Conservation (phyloP, 2,797 vertebrate genomes). For the Varecia variegata region DNA sequence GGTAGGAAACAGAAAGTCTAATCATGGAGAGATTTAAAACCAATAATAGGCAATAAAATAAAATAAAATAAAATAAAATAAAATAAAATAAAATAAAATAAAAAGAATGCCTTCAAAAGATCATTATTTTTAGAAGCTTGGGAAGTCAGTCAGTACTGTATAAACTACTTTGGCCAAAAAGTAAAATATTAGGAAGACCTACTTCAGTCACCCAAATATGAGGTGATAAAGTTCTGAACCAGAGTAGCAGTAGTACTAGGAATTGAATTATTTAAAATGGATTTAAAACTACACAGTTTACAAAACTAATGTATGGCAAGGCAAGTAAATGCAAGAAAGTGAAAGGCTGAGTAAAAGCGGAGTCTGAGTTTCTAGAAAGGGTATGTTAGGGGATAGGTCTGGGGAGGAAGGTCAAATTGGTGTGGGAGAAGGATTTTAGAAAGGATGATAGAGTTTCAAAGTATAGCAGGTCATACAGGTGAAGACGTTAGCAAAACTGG, state of each 20-base stretch:
- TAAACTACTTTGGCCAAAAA: background rate
- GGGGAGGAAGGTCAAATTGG: background rate
- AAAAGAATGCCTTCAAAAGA: background rate
- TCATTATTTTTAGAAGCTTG: background rate
- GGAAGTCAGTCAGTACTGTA: background rate
- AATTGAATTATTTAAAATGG: constrained; percentile 40
- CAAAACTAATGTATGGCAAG: background rate
- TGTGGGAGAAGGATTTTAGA: background rate
- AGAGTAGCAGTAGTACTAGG: background rate
- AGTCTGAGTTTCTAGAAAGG: background rate
- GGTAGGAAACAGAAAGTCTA: background rate
- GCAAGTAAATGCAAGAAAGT: background rate
- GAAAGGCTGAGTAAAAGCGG: background rate
- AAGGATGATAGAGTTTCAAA: background rate
- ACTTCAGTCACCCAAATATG: background rate
- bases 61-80: background rate
- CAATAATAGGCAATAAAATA: background rate
- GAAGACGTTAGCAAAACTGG: background rate
- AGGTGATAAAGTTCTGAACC: background rate
- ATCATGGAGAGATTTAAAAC: constrained; percentile 17
- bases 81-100: background rate
- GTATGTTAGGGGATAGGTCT: background rate
- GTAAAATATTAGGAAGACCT: background rate
- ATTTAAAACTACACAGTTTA: background rate
- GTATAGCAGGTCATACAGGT: background rate